Conservation (phyloP, 2,797 vertebrate genomes). For the Takifugu ocellatus region DNA sequence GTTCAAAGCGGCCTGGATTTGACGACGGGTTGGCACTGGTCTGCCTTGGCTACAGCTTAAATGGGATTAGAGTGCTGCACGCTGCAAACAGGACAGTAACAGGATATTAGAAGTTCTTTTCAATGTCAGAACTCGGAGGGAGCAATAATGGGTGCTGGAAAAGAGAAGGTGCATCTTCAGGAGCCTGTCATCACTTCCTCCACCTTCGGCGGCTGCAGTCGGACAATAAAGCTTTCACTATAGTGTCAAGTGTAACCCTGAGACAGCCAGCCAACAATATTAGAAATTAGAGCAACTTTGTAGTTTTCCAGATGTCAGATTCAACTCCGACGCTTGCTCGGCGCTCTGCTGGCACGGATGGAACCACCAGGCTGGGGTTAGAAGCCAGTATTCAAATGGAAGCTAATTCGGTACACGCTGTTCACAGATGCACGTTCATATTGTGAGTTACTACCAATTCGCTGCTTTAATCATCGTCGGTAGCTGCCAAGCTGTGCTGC, state of each 20-base stretch:
- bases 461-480: conserved; percentile 56
- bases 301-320: conserved; percentile 70
- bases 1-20: conserved; percentile 76
- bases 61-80: conserved; percentile 69
- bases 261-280: conserved; percentile 57
- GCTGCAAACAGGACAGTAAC: conserved; percentile 63
- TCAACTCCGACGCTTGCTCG: conserved; percentile 51
- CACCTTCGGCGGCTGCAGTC: not conserved
- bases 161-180: conserved; percentile 9
- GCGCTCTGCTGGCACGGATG: conserved; percentile 47
- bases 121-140: conserved; percentile 52
- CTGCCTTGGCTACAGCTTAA: conserved; percentile 72
- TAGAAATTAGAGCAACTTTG: conserved; percentile 62
- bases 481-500: conserved; percentile 40
- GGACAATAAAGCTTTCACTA: conserved; percentile 7
- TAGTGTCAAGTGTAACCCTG: conserved; percentile 17
- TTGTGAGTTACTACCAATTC: conserved; percentile 54
- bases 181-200: conserved; percentile 9
- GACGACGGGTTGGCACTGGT: conserved; percentile 74
- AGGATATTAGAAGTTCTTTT: conserved; percentile 61
- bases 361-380: conserved; percentile 41
- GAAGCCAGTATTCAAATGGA: conserved; percentile 61
- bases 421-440: conserved; percentile 64
- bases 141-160: conserved; percentile 34
- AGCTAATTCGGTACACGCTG: conserved; percentile 45